These are phyloP conservation scores for Montipora cactus DNA, from an alignment of 64 coral and sea anemone species.

Conservation along the genomic window DNA sequence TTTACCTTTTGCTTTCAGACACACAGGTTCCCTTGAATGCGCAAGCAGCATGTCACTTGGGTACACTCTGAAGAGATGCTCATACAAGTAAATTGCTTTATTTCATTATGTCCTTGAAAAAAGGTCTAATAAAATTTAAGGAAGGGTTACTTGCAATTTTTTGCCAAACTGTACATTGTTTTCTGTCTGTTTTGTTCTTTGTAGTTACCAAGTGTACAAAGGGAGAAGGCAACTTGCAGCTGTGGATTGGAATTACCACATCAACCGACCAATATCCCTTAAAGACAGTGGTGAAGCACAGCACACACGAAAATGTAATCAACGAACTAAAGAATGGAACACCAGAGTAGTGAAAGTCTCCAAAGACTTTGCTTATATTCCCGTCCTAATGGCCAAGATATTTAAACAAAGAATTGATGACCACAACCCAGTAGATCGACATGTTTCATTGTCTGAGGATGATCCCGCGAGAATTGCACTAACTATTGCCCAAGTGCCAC, in stretches of 20 bases:
- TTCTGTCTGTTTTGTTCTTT: neutral
- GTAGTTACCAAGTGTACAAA: neutral
- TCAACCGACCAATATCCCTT: neutral
- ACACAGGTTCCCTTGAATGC: neutral
- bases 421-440: neutral
- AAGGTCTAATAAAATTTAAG: neutral
- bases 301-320: conserved; percentile 2
- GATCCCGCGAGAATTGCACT: neutral
- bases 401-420: conserved; percentile 1
- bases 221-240: conserved; percentile 14
- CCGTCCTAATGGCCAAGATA: conserved; percentile 1
- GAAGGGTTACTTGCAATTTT: neutral
- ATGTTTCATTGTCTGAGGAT: conserved; percentile 10
- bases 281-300: neutral
- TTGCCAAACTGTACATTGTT: neutral
- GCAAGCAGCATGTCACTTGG: conserved; percentile 10
- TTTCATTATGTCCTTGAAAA: neutral
- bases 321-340: conserved; percentile 17
- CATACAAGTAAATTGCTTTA: conserved; percentile 9
- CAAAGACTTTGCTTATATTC: neutral
- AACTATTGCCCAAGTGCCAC: neutral
- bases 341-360: conserved; percentile 9
- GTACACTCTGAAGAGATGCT: conserved; percentile 35
- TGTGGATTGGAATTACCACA: neutral
- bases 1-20: neutral